phyloP scores from a whole-genome alignment of 2,113 vertebrate species.

The Microtus montanus region DNA sequence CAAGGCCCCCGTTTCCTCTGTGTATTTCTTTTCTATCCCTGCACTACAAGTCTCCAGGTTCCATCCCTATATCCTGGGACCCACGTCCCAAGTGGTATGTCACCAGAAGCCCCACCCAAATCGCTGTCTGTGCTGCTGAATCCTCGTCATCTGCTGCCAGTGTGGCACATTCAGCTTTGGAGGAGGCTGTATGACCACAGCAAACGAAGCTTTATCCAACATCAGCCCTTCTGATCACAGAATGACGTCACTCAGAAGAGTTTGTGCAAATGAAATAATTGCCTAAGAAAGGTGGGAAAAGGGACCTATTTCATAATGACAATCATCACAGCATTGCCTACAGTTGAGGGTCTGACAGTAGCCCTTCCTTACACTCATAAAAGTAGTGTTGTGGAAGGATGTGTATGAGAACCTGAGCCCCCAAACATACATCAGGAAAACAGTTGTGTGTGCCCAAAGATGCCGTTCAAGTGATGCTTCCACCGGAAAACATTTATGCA shows the following conservation, averaged over 20 bases:
- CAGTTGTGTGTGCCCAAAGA: not conserved
- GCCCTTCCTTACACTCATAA: no score
- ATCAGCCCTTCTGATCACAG: not conserved
- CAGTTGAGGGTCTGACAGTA: not conserved
- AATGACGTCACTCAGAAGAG: not conserved
- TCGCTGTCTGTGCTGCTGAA: not conserved
- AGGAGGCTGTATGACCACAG: not conserved
- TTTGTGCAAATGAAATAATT: not conserved
- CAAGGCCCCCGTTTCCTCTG: not conserved
- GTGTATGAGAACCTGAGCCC: not conserved
- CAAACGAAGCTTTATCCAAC: not conserved
- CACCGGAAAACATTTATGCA: not conserved
- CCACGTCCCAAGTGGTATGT: not conserved
- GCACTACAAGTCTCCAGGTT: not conserved
- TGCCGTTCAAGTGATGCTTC: not conserved
- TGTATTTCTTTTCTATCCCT: not conserved
- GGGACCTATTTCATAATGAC: not conserved
- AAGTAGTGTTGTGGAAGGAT: not conserved
- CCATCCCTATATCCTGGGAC: not conserved
- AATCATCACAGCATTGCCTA: not conserved
- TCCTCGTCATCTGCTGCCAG: not conserved
- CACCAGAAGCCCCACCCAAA: not conserved
- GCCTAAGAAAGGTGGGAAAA: not conserved
- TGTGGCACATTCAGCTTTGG: not conserved
- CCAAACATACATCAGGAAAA: not conserved